phyloP scores from a whole-genome alignment of 2,888 invertebrate genomes.

The Venusia cambrica region DNA sequence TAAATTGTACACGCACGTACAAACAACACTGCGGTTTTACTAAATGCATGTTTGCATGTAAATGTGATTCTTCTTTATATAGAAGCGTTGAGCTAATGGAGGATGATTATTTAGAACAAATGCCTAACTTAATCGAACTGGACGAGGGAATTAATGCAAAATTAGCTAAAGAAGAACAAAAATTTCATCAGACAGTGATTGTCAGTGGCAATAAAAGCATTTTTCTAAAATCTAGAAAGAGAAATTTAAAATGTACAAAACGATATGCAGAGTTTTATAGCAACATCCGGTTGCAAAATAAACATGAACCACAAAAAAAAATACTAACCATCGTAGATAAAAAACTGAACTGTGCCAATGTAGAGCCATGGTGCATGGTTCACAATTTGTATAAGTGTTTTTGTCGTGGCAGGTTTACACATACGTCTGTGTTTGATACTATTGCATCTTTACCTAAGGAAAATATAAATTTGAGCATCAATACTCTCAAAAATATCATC shows the following conservation, averaged over 20 bases:
- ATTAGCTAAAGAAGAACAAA: constrained; percentile 85
- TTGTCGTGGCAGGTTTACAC: constrained; percentile 75
- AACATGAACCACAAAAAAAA: constrained; percentile 36
- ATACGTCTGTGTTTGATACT: constrained; percentile 13
- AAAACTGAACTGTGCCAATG: constrained; percentile 57
- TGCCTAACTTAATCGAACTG: constrained; percentile 60
- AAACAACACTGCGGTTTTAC: constrained; percentile 83
- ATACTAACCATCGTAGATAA: constrained; percentile 41
- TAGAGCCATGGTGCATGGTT: constrained; percentile 84
- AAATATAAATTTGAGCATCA: too few relatives aligned
- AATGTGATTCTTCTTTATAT: constrained; percentile 59
- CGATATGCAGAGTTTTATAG: constrained; percentile 81
- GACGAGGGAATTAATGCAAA: constrained; percentile 75
- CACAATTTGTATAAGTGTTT: constrained; percentile 85
- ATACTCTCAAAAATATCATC: constrained; percentile 4
- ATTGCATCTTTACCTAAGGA: constrained; percentile 1
- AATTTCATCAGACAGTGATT: constrained; percentile 87
- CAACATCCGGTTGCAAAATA: constrained; percentile 44
- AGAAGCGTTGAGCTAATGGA: constrained; percentile 46
- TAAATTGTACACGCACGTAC: constrained; percentile 62
- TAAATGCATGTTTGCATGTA: constrained; percentile 81
- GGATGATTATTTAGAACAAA: constrained; percentile 38
- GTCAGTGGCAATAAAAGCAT: constrained; percentile 84
- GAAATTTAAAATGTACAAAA: constrained; percentile 82
- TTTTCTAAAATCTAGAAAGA: constrained; percentile 79